A percentile compares a stretch with the other conserved stretches of the same genome.
These are phyloP conservation scores for Prostheceraeus crozeri DNA, from an alignment of 2,888 invertebrate genomes.

Conservation along the genomic window DNA sequence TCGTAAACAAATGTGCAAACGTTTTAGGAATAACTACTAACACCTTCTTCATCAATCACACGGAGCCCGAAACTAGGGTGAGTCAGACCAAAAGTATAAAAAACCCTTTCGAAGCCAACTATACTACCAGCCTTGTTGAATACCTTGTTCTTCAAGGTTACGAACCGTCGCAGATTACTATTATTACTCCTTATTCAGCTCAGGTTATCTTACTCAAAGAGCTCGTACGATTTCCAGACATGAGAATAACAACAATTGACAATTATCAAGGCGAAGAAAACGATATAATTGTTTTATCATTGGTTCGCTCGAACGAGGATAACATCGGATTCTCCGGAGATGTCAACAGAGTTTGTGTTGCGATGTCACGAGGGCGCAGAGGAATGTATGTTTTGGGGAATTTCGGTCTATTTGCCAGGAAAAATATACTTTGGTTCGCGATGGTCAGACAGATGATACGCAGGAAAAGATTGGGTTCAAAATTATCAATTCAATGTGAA, in stretches of 20 bases:
- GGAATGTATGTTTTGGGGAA: constrained; percentile 54
- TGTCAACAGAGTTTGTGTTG: constrained; percentile 69
- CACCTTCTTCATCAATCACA: constrained; percentile 39
- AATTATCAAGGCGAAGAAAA: constrained; percentile 71
- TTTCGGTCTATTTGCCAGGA: constrained; percentile 43
- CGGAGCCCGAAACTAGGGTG: constrained; percentile 31
- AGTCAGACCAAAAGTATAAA: constrained; percentile 29
- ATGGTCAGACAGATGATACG: constrained; percentile 48
- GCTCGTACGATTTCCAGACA: constrained; percentile 51
- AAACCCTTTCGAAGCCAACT: constrained; percentile 39
- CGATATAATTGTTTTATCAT: constrained; percentile 54
- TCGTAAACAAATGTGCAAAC: constrained; percentile 55
- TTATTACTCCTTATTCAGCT: constrained; percentile 39
- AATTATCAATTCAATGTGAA: constrained; percentile 40
- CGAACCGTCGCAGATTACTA: constrained; percentile 36
- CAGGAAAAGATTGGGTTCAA: constrained; percentile 35
- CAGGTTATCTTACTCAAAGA: constrained; percentile 58
- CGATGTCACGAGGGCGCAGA: constrained; percentile 65
- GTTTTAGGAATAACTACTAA: constrained; percentile 35
- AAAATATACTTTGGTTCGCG: constrained; percentile 44
- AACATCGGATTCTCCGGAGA: constrained; percentile 57
- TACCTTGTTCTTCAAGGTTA: constrained; percentile 39
- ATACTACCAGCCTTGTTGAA: constrained; percentile 29
- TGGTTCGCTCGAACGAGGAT: constrained; percentile 51
- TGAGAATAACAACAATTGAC: constrained; percentile 66